Evolutionary conservation across 2,113 vertebrate species (phyloP).

Genomic region (Papio anubis): DNA sequence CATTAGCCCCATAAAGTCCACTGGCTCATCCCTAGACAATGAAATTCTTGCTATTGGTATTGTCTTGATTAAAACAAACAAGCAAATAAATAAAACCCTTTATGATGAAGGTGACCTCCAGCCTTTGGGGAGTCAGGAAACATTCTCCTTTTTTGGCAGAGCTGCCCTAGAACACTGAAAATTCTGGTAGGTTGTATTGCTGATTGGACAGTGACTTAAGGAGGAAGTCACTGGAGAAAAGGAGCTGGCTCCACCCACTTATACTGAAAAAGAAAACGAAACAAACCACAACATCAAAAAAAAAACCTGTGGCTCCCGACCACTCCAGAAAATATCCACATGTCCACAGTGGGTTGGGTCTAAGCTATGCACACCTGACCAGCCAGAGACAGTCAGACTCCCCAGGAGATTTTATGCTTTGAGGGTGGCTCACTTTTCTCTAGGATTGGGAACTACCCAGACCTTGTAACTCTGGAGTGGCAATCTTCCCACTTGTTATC

Average conservation of each 20-base stretch:
- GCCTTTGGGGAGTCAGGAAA: not conserved
- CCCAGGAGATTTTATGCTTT: not conserved
- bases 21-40: not conserved
- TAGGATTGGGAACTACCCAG: not conserved
- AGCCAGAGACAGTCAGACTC: not conserved
- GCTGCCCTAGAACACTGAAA: not conserved
- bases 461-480: not conserved
- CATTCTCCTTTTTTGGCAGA: not conserved
- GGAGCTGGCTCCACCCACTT: not conserved
- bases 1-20: not conserved
- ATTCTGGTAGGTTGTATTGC: not conserved
- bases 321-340: not conserved
- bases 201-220: not conserved
- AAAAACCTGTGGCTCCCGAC: too few relatives aligned
- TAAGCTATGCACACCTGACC: not conserved
- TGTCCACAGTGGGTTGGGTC: not conserved
- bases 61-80: not conserved
- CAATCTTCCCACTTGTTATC: not conserved
- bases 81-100: not conserved
- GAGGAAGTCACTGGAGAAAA: not conserved
- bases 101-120: not conserved
- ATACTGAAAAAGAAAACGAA: too few relatives aligned
- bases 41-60: not conserved
- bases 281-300: too few relatives aligned
- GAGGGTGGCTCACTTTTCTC: not conserved